Evolutionary conservation across 2,113 vertebrate species (phyloP).

Genomic region (Dromas ardeola): DNA sequence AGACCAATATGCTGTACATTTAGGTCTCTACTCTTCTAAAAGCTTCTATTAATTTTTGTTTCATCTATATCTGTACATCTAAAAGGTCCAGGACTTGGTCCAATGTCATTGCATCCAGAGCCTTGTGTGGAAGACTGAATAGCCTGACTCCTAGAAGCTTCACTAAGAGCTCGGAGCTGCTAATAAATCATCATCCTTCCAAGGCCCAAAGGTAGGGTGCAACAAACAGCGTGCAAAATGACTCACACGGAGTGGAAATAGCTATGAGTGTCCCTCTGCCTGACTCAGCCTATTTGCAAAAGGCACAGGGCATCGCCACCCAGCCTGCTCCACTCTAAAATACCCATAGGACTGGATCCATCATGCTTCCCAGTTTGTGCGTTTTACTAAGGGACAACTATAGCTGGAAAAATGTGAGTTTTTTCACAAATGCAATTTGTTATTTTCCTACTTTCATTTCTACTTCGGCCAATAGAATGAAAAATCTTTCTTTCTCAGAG

Average conservation of each 20-base stretch:
- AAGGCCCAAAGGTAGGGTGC: not conserved
- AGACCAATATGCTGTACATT: slow-evolving; percentile 14
- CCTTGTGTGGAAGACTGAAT: not conserved
- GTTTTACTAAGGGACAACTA: not conserved
- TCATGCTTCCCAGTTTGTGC: not conserved
- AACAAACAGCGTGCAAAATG: not conserved
- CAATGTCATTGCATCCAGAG: not conserved
- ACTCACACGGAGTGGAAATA: accelerated
- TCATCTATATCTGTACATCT: not conserved
- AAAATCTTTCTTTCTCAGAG: not conserved
- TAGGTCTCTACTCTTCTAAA: slow-evolving; percentile 8
- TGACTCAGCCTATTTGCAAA: not conserved
- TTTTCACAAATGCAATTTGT: not conserved
- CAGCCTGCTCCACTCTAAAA: not conserved
- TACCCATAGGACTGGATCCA: not conserved
- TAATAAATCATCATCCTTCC: not conserved
- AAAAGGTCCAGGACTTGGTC: not conserved
- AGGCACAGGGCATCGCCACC: not conserved
- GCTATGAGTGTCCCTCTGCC: not conserved
- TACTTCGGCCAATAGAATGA: not conserved
- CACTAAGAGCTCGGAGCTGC: accelerated
- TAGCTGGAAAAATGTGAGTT: not conserved
- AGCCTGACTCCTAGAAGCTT: not conserved
- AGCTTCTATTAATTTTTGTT: not conserved
- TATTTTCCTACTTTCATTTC: not conserved